A percentile compares a stretch with the other conserved stretches of the same genome.
Conservation (phyloP, 2,888 invertebrate species). For the Pollenia griseotomentosa region DNA sequence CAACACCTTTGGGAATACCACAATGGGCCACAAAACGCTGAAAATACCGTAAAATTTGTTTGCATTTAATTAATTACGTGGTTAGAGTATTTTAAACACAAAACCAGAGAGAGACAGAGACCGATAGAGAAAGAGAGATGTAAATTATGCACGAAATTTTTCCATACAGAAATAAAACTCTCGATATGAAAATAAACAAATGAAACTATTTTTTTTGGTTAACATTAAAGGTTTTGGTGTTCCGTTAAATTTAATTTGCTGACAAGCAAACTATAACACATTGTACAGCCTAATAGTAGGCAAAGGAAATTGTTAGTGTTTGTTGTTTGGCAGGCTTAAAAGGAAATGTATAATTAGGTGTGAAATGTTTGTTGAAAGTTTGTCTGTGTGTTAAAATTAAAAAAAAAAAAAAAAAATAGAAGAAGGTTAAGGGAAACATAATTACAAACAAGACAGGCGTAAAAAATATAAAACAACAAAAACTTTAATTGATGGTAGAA, state of each 20-base stretch:
- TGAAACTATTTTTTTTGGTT: background rate
- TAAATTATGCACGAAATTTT: background rate
- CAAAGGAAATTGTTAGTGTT: background rate
- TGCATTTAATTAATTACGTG: slow-evolving; percentile 79
- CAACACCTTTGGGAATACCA: background rate
- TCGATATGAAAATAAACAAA: background rate
- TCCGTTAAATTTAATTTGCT: slow-evolving; percentile 50
- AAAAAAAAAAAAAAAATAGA: background rate
- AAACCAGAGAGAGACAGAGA: background rate
- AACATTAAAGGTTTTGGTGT: slow-evolving; percentile 36
- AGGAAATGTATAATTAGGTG: slow-evolving; percentile 56
- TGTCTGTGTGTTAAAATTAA: background rate
- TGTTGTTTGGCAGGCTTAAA: background rate
- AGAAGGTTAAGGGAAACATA: background rate
- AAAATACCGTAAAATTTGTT: slow-evolving; percentile 75
- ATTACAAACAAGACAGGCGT: background rate
- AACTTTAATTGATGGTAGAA: background rate
- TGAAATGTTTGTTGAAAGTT: slow-evolving; percentile 17
- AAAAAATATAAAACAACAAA: background rate
- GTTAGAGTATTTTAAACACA: slow-evolving; percentile 56
- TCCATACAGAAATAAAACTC: background rate
- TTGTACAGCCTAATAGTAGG: slow-evolving; percentile 14
- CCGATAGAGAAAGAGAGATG: background rate
- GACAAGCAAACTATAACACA: slow-evolving; percentile 43
- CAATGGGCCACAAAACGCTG: background rate